Conservation (phyloP, 2,113 vertebrate genomes). For the Loxodonta africana region DNA sequence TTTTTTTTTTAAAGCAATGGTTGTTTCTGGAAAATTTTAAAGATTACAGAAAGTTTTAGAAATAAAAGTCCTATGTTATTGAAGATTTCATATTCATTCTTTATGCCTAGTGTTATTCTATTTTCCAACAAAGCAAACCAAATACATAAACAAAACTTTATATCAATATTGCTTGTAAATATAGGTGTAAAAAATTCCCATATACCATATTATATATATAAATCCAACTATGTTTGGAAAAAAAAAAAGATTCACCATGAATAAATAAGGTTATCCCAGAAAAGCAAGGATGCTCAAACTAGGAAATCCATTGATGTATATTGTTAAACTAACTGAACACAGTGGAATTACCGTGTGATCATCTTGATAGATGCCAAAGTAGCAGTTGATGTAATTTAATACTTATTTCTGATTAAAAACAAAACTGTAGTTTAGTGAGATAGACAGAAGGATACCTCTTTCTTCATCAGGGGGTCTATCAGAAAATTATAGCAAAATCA, state of each 20-base stretch:
- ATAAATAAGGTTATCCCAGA: conserved; percentile 23
- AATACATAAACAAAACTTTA: neutral
- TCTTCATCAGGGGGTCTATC: neutral
- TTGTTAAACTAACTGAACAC: neutral
- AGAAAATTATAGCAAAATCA: neutral
- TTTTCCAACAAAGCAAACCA: conserved; percentile 27
- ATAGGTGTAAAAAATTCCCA: neutral
- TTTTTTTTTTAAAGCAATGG: conserved; percentile 14
- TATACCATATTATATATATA: neutral
- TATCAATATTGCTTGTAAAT: neutral
- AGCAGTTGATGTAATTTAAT: conserved; percentile 20
- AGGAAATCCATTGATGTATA: neutral
- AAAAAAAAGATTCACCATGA: conserved; percentile 16
- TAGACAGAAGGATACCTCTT: neutral
- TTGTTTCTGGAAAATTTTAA: neutral
- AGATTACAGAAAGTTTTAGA: neutral
- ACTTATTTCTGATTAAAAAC: neutral
- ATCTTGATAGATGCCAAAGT: neutral
- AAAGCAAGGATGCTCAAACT: conserved; percentile 16
- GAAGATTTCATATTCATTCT: conserved; percentile 50
- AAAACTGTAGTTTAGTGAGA: conserved; percentile 45
- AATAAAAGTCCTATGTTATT: neutral
- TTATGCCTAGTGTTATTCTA: neutral
- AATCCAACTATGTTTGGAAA: neutral
- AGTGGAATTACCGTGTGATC: neutral